phyloP scores from a whole-genome alignment of 2,113 vertebrate genomes.

The Peromyscus maniculatus region DNA sequence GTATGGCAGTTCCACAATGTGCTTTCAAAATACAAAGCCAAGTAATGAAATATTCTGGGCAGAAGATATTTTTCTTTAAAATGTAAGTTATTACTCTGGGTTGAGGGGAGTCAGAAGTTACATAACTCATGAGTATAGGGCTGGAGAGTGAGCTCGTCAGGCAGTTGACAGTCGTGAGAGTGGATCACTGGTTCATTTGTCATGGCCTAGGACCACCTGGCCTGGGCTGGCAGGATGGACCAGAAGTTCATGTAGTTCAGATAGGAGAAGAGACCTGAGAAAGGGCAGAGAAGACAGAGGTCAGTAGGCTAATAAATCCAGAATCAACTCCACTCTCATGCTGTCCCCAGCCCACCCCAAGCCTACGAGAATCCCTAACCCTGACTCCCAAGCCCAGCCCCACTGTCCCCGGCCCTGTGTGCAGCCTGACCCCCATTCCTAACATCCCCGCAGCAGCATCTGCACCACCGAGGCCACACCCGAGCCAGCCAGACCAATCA shows the following conservation, averaged over 20 bases:
- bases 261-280: slow-evolving; percentile 71
- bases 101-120: neutral
- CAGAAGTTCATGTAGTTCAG: slow-evolving; percentile 79
- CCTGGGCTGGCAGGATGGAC: slow-evolving; percentile 50
- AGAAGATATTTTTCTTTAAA: slow-evolving; percentile 56
- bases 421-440: neutral
- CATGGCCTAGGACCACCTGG: neutral
- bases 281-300: neutral
- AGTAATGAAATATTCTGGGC: slow-evolving; percentile 14
- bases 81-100: slow-evolving; percentile 31
- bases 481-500: slow-evolving; percentile 56
- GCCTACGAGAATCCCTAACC: neutral
- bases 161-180: neutral
- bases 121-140: neutral
- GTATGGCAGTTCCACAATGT: neutral
- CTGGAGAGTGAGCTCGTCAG: neutral
- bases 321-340: neutral
- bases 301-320: neutral
- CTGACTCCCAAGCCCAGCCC: neutral
- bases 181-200: too few species aligned
- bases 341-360: neutral
- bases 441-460: neutral
- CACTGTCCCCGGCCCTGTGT: neutral
- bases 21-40: neutral
- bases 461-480: neutral